Percentiles rank a stretch among this genome's conserved stretches.
Conservation (phyloP, 2,113 vertebrate species). For the Australoheros scitulus region DNA sequence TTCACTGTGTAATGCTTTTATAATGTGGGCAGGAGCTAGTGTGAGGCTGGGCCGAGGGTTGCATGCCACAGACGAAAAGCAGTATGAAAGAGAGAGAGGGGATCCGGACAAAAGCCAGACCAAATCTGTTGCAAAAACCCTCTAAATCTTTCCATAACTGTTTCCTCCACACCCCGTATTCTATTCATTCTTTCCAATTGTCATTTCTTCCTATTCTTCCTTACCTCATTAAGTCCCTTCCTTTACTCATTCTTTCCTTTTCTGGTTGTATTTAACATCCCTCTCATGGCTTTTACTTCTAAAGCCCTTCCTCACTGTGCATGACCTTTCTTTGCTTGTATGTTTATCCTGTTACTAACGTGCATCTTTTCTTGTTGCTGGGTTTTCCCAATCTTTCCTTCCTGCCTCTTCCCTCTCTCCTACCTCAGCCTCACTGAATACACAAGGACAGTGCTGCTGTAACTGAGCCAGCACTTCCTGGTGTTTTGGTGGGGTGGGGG, state of each 20-base stretch:
- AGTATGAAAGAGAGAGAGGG: conserved; percentile 18
- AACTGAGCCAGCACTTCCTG: conserved; percentile 75
- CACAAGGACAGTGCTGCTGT: conserved; percentile 63
- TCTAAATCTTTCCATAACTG: conserved; percentile 37
- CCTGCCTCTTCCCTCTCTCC: conserved; percentile 33
- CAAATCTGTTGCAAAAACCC: conserved; percentile 47
- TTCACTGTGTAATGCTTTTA: conserved; percentile 1
- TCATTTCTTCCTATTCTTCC: not conserved
- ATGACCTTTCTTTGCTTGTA: not conserved
- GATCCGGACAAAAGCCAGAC: conserved; percentile 40
- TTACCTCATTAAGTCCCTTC: conserved; percentile 1
- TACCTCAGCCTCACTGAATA: conserved; percentile 50
- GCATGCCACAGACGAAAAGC: conserved; percentile 43
- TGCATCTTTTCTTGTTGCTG: conserved; percentile 23
- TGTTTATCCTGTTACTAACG: conserved; percentile 7
- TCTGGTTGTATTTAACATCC: not conserved
- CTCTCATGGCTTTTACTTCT: not conserved
- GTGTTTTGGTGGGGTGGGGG: conserved; percentile 49
- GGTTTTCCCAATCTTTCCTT: conserved; percentile 35
- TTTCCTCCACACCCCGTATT: conserved; percentile 25
- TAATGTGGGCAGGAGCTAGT: conserved; percentile 24
- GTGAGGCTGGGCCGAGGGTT: conserved; percentile 22
- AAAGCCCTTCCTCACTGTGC: not conserved
- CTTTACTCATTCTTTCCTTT: conserved; percentile 16
- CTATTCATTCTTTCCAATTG: conserved; percentile 37